These are phyloP conservation scores for Molossus molossus DNA, from an alignment of 2,797 vertebrate species.

Conservation along the genomic window DNA sequence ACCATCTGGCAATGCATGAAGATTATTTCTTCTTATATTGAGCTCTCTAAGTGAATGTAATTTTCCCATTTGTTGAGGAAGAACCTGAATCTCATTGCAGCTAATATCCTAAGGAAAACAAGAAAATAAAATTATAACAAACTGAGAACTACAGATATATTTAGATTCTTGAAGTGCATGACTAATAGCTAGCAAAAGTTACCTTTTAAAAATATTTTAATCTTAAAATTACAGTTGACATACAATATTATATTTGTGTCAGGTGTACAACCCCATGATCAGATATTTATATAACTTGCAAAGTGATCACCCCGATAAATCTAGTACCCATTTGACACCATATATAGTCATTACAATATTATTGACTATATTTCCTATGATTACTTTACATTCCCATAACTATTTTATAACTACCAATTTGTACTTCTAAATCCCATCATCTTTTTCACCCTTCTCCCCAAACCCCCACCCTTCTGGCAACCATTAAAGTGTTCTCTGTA, in stretches of 20 bases:
- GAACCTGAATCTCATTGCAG: conserved; percentile 98
- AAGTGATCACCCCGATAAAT: neutral
- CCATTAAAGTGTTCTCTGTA: neutral
- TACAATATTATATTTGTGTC: neutral
- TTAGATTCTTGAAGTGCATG: conserved; percentile 52
- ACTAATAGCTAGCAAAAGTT: conserved; percentile 30
- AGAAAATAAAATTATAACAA: conserved; percentile 72
- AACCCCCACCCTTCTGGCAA: neutral
- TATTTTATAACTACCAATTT: neutral
- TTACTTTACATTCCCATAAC: neutral
- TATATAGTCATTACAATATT: neutral
- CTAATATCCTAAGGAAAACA: conserved; percentile 95
- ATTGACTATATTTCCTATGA: neutral
- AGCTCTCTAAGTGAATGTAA: conserved; percentile 96
- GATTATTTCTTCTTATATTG: conserved; percentile 98
- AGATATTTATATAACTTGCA: neutral
- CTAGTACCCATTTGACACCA: neutral
- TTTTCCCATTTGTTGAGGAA: conserved; percentile 97
- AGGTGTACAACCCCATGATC: neutral
- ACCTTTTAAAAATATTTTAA: neutral
- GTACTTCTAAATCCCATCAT: neutral
- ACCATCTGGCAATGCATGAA: conserved; percentile 97
- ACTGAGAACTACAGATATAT: conserved; percentile 31
- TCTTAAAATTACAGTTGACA: neutral
- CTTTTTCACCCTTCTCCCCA: neutral